Percentiles rank a stretch among this genome's conserved stretches.
Conservation (phyloP, 2,797 vertebrate species). For the Enteromius radiatus region DNA sequence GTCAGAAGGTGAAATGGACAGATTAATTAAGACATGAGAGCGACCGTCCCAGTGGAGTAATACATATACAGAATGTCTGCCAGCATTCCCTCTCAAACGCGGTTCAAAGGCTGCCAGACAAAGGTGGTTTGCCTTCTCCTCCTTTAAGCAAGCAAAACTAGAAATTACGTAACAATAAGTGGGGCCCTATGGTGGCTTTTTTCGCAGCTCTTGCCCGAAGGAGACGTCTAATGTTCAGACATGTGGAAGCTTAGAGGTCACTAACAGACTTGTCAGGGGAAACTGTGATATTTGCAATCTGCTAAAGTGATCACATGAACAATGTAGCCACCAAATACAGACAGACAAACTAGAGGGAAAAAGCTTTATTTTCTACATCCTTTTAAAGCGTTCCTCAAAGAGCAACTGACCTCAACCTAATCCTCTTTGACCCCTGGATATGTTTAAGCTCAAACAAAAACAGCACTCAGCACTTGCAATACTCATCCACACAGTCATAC, state of each 20-base stretch:
- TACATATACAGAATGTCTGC: constrained; percentile 13
- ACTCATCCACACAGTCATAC: neutral
- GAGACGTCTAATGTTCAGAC: constrained; percentile 55
- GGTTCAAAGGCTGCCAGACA: constrained; percentile 5
- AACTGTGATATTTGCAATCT: constrained; percentile 56
- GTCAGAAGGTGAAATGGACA: constrained; percentile 37
- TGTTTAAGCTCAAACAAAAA: constrained; percentile 41
- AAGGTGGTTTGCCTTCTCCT: constrained; percentile 26
- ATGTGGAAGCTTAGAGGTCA: constrained; percentile 61
- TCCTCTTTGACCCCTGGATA: constrained; percentile 57
- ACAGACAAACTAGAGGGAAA: constrained; percentile 51
- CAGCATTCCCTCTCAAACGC: neutral
- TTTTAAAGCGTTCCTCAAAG: constrained; percentile 55
- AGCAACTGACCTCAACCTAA: constrained; percentile 58
- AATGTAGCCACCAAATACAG: constrained; percentile 57
- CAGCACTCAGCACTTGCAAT: constrained; percentile 9
- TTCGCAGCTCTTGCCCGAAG: constrained; percentile 44
- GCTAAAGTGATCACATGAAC: constrained; percentile 64
- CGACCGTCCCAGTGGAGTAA: constrained; percentile 24
- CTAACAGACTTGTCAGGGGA: constrained; percentile 52
- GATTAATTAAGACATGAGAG: constrained; percentile 39
- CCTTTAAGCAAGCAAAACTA: constrained; percentile 46
- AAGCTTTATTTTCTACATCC: constrained; percentile 53
- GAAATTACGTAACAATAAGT: constrained; percentile 47
- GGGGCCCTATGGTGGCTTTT: constrained; percentile 45